A percentile compares a stretch with the other conserved stretches of the same genome.
Conservation (phyloP, 2,113 vertebrate genomes). For the Epinephelus fuscoguttatus region DNA sequence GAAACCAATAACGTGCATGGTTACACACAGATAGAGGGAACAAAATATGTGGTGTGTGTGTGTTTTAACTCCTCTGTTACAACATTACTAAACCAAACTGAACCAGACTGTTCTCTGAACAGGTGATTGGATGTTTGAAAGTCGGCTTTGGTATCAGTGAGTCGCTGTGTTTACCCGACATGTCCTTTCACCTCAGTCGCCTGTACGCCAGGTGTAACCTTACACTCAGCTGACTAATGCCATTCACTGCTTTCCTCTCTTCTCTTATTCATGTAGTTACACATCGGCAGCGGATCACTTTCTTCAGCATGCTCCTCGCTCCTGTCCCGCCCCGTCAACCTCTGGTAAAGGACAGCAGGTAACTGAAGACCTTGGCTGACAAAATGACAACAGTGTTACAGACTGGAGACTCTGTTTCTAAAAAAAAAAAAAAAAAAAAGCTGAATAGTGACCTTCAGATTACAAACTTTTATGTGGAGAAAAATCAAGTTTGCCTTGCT, state of each 20-base stretch:
- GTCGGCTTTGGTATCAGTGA: neutral
- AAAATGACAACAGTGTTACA: conserved; percentile 16
- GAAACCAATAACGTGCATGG: neutral
- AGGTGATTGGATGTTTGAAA: neutral
- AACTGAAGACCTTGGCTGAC: conserved; percentile 36
- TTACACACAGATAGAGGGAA: neutral
- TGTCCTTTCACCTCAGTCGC: conserved; percentile 38
- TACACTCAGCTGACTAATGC: conserved; percentile 29
- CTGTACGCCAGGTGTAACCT: conserved; percentile 24
- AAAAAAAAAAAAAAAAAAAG: neutral
- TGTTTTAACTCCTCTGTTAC: neutral
- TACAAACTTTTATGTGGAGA: neutral
- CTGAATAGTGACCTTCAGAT: neutral
- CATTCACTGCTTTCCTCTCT: conserved; percentile 41
- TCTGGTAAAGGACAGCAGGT: conserved; percentile 30
- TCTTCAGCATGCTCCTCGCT: conserved; percentile 24
- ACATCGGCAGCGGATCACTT: conserved; percentile 44
- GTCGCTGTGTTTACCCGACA: neutral
- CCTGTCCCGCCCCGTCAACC: conserved; percentile 6
- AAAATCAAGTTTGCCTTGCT: neutral
- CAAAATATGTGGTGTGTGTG: no score
- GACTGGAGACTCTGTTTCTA: conserved; percentile 11
- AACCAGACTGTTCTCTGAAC: neutral
- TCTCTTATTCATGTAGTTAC: conserved; percentile 69
- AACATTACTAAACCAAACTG: neutral